Evolutionary conservation across 2,888 invertebrate genomes (phyloP).

Genomic region (Biston stratarius): DNA sequence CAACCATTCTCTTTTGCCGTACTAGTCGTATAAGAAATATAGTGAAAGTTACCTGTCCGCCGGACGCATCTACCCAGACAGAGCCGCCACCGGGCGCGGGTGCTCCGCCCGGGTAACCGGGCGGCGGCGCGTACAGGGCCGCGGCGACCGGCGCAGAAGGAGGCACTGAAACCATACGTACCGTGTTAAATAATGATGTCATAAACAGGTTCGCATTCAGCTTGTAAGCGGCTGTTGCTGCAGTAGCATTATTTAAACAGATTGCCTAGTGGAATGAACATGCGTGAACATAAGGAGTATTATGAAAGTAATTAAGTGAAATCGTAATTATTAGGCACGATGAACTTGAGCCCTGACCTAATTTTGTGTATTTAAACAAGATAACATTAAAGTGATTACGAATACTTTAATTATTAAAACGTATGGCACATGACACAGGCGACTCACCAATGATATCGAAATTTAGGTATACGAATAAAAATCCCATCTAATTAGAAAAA

Average conservation of each 20-base stretch:
- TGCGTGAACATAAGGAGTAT: no score
- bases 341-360: no score
- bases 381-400: no score
- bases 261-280: no score
- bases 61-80: conserved; percentile 87
- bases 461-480: background rate
- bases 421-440: no score
- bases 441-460: no score
- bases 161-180: conserved; percentile 47
- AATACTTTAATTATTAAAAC: no score
- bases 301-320: background rate
- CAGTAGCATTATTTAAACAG: background rate
- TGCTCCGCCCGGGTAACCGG: conserved; percentile 70
- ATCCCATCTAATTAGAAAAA: no score
- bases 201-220: background rate
- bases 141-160: conserved; percentile 72
- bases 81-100: conserved; percentile 55
- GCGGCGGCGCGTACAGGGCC: conserved; percentile 69
- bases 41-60: conserved; percentile 73
- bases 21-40: no score
- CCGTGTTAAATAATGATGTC: background rate
- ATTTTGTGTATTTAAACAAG: no score
- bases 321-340: background rate
- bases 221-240: background rate
- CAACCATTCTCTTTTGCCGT: no score